Evolutionary conservation across 2,113 vertebrate genomes (phyloP), one percentile per base, ranked within the genome.

Genomic region (Indri indri): DNA sequence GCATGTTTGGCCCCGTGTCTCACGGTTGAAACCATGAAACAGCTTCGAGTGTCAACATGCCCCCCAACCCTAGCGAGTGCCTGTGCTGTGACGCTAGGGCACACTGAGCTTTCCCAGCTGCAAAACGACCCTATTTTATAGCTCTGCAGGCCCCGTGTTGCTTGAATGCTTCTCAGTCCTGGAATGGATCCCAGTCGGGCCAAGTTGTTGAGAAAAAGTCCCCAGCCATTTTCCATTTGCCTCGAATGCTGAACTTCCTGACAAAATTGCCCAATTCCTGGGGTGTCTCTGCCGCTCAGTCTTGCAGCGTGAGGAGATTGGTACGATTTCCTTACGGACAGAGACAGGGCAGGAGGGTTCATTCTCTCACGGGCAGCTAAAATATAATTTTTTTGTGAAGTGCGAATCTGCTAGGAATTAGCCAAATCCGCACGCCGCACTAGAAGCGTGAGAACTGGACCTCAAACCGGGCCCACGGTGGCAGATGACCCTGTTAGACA

Each of bases 161-260:
- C 80, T 61, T 90, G 70, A 88, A 34, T 86, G 89, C 86, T 73
- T 83, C 65, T 90, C 52, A 63, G 85, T 66, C 52, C n/a, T 34
- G 17, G 77, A 92, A 92, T 90, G 82, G 68, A 79, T 88, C 85
- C 76, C 50, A 25, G 47, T 91, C 5, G 0, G 91, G 71, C 47
- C 66, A 88, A 81, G 32, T 23, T 54, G 25, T 63, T 57, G 85
- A 80, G 77, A 52, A 88, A 63, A 79, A 61, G 25, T 96, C 20
- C 77, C 47, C 30, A 54, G 77, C 22, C 61, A 79, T 81, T 83
- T 96, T 74, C 86, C 47, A 59, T 79, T 97, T 54, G 45, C 88
- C 61, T 95, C 30, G 8, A 30, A 65, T 11, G 37, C 13, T 63
- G 65, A 66, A 32, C 91, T 90, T 95, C 32, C 61, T 22, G 34